These are phyloP conservation scores for Datnioides undecimradiatus DNA, from an alignment of 2,113 vertebrate species.

Conservation along the genomic window DNA sequence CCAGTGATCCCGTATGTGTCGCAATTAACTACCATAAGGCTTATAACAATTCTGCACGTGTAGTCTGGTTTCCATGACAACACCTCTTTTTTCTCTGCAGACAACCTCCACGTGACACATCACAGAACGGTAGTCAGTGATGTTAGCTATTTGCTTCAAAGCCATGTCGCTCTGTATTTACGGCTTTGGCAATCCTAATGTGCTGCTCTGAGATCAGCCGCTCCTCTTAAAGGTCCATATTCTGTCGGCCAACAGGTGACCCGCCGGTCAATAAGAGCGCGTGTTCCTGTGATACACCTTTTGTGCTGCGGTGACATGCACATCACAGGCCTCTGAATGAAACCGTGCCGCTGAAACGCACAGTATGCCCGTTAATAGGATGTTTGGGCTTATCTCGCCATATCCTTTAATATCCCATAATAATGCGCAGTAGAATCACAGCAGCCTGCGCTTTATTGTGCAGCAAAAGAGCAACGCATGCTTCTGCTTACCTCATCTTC, in stretches of 20 bases:
- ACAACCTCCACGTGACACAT: conserved; percentile 71
- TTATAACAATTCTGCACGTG: conserved; percentile 42
- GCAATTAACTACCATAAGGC: background rate
- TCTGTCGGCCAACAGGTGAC: conserved; percentile 58
- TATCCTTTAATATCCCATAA: background rate
- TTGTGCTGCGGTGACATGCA: conserved; percentile 9
- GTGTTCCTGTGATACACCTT: conserved; percentile 24
- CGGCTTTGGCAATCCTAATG: background rate
- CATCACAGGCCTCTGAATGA: conserved; percentile 1
- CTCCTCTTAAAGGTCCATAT: conserved; percentile 13
- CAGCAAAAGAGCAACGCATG: conserved; percentile 42
- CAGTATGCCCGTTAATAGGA: background rate
- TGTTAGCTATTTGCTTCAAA: conserved; percentile 9
- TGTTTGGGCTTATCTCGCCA: background rate
- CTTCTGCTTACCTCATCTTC: conserved; percentile 82
- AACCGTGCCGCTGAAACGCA: conserved; percentile 1
- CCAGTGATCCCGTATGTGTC: background rate
- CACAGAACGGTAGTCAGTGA: conserved; percentile 43
- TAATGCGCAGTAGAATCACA: conserved; percentile 21
- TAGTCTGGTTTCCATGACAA: conserved; percentile 76
- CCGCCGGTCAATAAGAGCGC: conserved; percentile 29
- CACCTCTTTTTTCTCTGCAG: conserved; percentile 46
- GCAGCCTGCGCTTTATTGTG: conserved; percentile 34
- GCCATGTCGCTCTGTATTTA: background rate
- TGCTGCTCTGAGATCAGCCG: conserved; percentile 19